Conservation (phyloP, 2,888 invertebrate species). For the Xanthia togata region DNA sequence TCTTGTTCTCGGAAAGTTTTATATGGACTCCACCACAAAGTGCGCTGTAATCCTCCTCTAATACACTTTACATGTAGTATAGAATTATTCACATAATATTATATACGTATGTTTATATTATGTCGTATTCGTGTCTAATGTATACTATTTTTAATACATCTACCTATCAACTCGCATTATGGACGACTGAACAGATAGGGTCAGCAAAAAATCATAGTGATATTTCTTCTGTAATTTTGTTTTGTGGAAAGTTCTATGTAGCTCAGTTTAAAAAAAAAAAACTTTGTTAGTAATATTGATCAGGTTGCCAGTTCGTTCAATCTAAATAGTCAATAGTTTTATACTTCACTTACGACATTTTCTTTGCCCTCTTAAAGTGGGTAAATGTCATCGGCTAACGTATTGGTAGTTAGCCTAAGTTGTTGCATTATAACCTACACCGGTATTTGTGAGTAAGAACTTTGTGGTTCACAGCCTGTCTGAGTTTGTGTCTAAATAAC, state of each 20-base stretch:
- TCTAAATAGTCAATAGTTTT: background rate
- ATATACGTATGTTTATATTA: conserved; percentile 75
- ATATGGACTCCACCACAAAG: conserved; percentile 57
- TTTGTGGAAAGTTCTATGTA: background rate
- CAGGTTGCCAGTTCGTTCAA: background rate
- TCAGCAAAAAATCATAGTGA: conserved; percentile 69
- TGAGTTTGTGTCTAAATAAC: too few species aligned
- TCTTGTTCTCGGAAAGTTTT: background rate
- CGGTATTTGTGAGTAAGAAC: too few species aligned
- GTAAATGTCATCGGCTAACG: background rate
- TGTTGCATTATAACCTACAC: background rate
- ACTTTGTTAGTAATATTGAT: background rate
- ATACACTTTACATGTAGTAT: conserved; percentile 71
- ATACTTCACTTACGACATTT: background rate
- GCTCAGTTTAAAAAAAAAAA: background rate
- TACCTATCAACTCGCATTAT: conserved; percentile 91
- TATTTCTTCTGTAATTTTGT: background rate
- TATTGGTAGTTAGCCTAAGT: background rate
- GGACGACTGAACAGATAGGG: conserved; percentile 86
- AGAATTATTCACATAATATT: conserved; percentile 49
- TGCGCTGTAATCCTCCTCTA: conserved; percentile 75
- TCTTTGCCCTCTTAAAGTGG: too few species aligned
- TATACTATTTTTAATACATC: conserved; percentile 91
- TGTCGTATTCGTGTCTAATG: conserved; percentile 88
- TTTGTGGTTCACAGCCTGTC: too few species aligned